Evolutionary conservation across 92 coral and sea anemone species (phyloP).

Genomic region (Epizoanthus illoricatus): DNA sequence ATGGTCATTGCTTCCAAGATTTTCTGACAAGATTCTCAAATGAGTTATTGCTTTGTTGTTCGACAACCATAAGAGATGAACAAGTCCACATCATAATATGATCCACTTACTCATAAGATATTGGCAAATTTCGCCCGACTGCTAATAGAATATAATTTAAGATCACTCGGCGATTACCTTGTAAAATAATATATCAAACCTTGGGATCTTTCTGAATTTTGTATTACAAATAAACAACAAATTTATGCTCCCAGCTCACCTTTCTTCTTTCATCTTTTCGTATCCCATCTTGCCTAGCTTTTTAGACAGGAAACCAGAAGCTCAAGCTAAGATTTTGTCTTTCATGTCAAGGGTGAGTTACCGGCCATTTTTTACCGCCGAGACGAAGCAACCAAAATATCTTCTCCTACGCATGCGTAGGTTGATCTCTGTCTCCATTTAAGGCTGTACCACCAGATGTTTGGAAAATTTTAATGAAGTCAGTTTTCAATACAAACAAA

Average conservation of each 20-base stretch:
- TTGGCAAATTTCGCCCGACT: slow-evolving; percentile 17
- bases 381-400: slow-evolving; percentile 8
- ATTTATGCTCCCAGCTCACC: slow-evolving; percentile 11
- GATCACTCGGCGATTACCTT: slow-evolving; percentile 30
- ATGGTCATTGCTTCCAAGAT: not conserved
- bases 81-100: not conserved
- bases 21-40: not conserved
- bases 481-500: slow-evolving; percentile 35
- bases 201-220: slow-evolving; percentile 4
- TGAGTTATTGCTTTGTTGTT: not conserved
- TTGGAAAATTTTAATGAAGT: slow-evolving; percentile 34
- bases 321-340: slow-evolving; percentile 10
- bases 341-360: slow-evolving; percentile 31
- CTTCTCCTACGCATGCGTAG: slow-evolving; percentile 28
- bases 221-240: not conserved
- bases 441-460: slow-evolving; percentile 38
- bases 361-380: slow-evolving; percentile 41
- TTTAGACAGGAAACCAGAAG: slow-evolving; percentile 26
- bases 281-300: slow-evolving; percentile 32
- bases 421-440: not conserved
- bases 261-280: slow-evolving; percentile 44
- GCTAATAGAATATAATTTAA: slow-evolving; percentile 33
- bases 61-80: not conserved
- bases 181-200: slow-evolving; percentile 2
- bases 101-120: slow-evolving; percentile 5